Conservation (phyloP, 1,140 invertebrate genomes). For the Popillia japonica region DNA sequence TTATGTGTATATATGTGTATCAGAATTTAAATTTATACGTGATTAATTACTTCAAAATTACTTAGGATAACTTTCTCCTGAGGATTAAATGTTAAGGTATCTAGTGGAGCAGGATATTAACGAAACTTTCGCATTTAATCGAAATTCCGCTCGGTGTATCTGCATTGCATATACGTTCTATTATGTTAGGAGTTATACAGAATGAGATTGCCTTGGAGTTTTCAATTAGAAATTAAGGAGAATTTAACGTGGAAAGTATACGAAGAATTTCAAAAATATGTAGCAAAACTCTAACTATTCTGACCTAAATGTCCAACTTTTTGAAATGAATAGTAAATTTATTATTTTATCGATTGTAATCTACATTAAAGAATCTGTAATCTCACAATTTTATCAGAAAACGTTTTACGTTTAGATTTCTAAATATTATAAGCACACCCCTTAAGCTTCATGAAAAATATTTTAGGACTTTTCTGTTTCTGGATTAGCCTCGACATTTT, state of each 20-base stretch:
- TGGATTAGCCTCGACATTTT: too few species aligned
- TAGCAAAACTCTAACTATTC: too few species aligned
- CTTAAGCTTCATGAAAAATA: too few species aligned
- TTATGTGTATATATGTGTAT: not conserved
- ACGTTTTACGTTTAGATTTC: too few species aligned
- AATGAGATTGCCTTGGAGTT: not conserved
- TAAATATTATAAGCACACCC: too few species aligned
- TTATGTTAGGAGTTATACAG: not conserved
- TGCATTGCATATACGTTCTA: not conserved
- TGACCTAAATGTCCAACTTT: too few species aligned
- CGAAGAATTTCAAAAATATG: too few species aligned
- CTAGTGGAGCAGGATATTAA: slow-evolving; percentile 6
- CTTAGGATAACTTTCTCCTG: slow-evolving; percentile 26
- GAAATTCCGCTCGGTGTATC: slow-evolving; percentile 18
- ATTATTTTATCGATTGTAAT: too few species aligned
- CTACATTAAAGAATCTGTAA: too few species aligned
- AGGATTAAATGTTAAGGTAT: slow-evolving; percentile 21
- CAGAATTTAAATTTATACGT: slow-evolving; percentile 26
- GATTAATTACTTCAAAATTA: slow-evolving; percentile 35
- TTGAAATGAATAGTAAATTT: too few species aligned
- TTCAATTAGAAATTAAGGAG: not conserved
- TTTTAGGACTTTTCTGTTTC: too few species aligned
- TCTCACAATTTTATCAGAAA: too few species aligned
- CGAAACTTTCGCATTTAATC: slow-evolving; percentile 30
- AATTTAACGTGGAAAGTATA: not conserved